phyloP scores from a whole-genome alignment of 1,140 invertebrate species.

The Neuroterus valhalla region DNA sequence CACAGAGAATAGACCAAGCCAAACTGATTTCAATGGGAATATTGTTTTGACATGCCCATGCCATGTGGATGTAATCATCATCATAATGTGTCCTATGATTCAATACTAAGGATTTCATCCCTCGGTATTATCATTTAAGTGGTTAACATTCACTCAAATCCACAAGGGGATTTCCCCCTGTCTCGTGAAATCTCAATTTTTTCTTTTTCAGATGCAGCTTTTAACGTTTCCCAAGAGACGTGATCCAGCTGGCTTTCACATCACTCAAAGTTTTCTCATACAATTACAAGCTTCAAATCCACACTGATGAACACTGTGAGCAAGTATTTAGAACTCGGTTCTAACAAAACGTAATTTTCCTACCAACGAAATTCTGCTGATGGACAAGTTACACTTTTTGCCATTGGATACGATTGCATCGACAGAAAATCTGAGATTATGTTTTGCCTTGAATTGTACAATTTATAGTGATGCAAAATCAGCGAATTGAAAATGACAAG shows the following conservation, averaged over 20 bases:
- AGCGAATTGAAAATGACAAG: no score
- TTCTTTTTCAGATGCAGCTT: background rate
- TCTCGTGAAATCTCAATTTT: background rate
- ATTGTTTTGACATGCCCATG: conserved; percentile 36
- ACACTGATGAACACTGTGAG: conserved; percentile 1
- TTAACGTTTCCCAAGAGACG: background rate
- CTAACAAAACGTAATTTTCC: background rate
- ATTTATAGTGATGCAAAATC: no score
- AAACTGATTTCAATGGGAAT: conserved; percentile 52
- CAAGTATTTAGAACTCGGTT: conserved; percentile 1
- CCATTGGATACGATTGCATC: no score
- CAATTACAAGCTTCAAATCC: conserved; percentile 11
- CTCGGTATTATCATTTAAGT: background rate
- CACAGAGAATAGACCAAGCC: conserved; percentile 35
- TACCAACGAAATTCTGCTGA: background rate
- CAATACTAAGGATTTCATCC: background rate
- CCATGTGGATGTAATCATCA: conserved; percentile 43
- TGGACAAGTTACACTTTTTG: background rate
- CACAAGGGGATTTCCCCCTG: background rate
- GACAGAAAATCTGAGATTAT: no score
- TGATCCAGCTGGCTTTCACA: background rate
- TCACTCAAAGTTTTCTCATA: background rate
- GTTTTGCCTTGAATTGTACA: no score
- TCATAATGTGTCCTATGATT: background rate
- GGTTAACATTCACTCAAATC: background rate